Conservation (phyloP, 2,113 vertebrate genomes). For the Chelonoidis abingdonii region DNA sequence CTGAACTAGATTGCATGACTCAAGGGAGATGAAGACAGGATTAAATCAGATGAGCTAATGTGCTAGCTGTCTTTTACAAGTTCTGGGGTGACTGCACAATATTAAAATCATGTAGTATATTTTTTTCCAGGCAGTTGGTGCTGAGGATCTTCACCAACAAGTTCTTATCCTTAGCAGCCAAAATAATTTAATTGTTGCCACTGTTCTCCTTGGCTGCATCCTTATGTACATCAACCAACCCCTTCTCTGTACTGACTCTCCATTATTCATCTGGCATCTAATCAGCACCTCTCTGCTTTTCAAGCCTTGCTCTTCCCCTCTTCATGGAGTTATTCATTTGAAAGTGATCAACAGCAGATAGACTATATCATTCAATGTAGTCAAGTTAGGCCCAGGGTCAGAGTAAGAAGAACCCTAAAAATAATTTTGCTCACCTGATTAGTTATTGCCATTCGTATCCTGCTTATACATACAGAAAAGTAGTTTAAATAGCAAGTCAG, state of each 20-base stretch:
- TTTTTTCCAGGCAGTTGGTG: not conserved
- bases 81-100: not conserved
- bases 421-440: conserved; percentile 21
- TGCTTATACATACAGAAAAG: conserved; percentile 36
- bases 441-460: not conserved
- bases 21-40: not conserved
- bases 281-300: conserved; percentile 2
- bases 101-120: not conserved
- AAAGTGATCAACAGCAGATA: conserved; percentile 29
- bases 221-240: conserved; percentile 8
- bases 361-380: conserved; percentile 8
- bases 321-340: not conserved
- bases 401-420: conserved; percentile 7
- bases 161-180: conserved; percentile 39
- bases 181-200: conserved; percentile 63
- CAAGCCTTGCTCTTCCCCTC: not conserved
- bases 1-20: not conserved
- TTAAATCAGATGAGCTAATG: not conserved
- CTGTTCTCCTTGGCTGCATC: conserved; percentile 59
- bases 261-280: conserved; percentile 47
- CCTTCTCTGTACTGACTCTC: conserved; percentile 35
- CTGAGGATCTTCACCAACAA: conserved; percentile 33
- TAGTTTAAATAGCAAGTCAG: conserved; percentile 46
- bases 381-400: not conserved
- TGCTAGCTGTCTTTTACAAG: conserved; percentile 32